Conservation (phyloP, 2,113 vertebrate genomes). For the Astur gentilis region DNA sequence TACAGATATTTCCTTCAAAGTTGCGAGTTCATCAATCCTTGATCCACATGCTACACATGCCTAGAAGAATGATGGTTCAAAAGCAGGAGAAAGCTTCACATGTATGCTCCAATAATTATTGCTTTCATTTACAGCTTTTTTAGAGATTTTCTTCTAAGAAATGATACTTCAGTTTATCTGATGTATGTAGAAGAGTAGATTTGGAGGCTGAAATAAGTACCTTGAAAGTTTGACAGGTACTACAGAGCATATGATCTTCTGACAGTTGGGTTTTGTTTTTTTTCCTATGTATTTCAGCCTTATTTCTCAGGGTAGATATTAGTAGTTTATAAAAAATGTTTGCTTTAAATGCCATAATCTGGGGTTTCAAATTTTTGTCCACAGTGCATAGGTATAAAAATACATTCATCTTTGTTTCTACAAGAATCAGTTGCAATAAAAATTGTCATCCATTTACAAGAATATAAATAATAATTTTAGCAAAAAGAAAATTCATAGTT, state of each 20-base stretch:
- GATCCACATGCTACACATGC: rapidly evolving
- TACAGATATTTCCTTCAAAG: background rate
- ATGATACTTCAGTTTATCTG: background rate
- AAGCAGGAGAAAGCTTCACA: background rate
- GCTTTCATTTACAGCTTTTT: background rate
- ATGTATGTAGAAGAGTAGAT: background rate
- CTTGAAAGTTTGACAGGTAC: background rate
- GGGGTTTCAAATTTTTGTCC: background rate
- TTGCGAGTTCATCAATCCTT: background rate
- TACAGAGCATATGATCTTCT: background rate
- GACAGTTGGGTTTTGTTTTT: background rate
- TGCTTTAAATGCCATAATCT: background rate
- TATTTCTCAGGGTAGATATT: background rate
- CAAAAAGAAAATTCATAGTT: background rate
- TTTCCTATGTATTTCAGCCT: background rate
- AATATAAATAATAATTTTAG: background rate
- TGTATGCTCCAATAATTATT: background rate
- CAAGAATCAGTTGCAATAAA: background rate
- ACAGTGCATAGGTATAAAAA: background rate
- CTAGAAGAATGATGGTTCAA: background rate
- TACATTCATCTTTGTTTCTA: background rate
- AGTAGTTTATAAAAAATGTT: background rate
- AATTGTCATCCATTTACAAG: background rate
- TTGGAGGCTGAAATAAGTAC: background rate
- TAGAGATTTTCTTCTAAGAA: background rate